Percentiles rank a stretch among this genome's conserved stretches.
Evolutionary conservation across 1,140 invertebrate species (phyloP).

Genomic region (Neodiprion pinetum): DNA sequence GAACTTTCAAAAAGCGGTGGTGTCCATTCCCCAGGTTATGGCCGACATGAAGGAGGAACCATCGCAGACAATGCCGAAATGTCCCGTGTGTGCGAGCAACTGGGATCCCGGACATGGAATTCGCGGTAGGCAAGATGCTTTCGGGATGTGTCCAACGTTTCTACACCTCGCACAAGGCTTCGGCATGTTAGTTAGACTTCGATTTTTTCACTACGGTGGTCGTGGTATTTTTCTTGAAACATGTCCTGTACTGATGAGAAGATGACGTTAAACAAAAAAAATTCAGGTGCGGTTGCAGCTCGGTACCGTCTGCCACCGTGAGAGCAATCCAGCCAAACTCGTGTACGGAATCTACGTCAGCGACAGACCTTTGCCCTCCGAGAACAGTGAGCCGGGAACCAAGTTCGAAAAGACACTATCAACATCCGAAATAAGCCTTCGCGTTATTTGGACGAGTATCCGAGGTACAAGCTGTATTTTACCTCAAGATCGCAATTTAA

Average conservation of each 20-base stretch:
- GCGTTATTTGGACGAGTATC: no score
- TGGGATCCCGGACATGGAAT: not conserved
- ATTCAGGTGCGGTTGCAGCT: not conserved
- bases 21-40: not conserved
- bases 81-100: constrained; percentile 11
- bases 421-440: no score
- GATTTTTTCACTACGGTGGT: not conserved
- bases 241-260: not conserved
- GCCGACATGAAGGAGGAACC: constrained; percentile 39
- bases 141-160: constrained; percentile 11
- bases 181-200: not conserved
- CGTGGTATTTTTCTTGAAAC: not conserved
- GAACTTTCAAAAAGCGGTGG: no score
- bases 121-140: not conserved
- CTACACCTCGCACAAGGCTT: constrained; percentile 9
- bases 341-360: not conserved
- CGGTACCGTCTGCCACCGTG: not conserved
- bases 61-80: constrained; percentile 43
- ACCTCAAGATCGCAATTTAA: no score
- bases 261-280: not conserved
- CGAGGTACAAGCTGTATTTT: no score
- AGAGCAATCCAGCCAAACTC: not conserved
- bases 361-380: not conserved
- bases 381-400: not conserved
- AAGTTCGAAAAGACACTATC: not conserved